A percentile compares a stretch with the other conserved stretches of the same genome.
phyloP scores from a whole-genome alignment of 2,113 vertebrate genomes.

The Chlorodrepanis virens region DNA sequence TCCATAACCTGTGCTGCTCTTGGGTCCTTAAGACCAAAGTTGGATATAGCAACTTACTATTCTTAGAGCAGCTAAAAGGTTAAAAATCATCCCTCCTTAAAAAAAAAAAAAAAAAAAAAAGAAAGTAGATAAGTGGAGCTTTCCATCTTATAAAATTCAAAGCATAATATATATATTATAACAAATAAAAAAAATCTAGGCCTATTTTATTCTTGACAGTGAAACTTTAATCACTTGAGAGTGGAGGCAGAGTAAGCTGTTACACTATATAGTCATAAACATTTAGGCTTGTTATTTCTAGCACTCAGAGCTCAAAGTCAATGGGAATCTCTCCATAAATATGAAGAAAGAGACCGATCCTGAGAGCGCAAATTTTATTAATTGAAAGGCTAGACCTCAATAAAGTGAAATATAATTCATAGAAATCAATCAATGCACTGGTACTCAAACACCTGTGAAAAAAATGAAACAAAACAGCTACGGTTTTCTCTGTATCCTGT shows the following conservation, averaged over 20 bases:
- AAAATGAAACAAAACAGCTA: not conserved
- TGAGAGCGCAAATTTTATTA: not conserved
- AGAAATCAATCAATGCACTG: not conserved
- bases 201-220: not conserved
- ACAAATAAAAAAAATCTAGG: not conserved
- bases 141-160: not conserved
- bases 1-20: not conserved
- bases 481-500: not conserved
- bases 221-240: not conserved
- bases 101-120: not conserved
- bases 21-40: not conserved
- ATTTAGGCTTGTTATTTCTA: not conserved
- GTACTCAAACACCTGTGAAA: not conserved
- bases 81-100: not conserved
- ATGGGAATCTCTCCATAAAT: not conserved
- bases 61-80: not conserved
- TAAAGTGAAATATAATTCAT: conserved; percentile 40
- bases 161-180: not conserved
- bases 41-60: not conserved
- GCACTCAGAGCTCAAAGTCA: not conserved
- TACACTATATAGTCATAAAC: not conserved
- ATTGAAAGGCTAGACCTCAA: not conserved
- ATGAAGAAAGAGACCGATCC: not conserved
- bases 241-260: not conserved
- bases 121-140: not conserved